phyloP scores from a whole-genome alignment of 2,888 invertebrate species.

The Erebia ligea region DNA sequence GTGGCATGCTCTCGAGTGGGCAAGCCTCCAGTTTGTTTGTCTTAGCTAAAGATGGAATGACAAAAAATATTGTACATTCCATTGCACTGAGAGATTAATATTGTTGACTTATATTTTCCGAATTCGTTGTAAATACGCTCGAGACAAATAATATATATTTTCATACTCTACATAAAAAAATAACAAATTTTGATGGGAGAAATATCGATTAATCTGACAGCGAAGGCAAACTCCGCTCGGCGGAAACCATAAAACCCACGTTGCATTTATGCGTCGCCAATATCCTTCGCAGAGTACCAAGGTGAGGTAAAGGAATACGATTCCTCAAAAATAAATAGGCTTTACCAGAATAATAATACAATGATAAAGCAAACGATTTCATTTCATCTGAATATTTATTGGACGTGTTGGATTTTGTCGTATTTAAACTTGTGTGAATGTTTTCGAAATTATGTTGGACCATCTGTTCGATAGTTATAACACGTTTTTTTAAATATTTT shows the following conservation, averaged over 20 bases:
- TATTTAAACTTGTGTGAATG: background rate
- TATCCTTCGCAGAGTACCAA: constrained; percentile 25
- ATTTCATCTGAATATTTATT: constrained; percentile 6
- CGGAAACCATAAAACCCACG: constrained; percentile 20
- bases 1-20: too few relatives aligned
- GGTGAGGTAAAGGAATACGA: constrained; percentile 24
- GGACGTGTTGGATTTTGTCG: background rate
- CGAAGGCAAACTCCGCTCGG: too few relatives aligned
- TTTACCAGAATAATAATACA: constrained; percentile 10
- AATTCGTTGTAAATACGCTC: too few relatives aligned
- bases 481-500: background rate
- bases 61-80: too few relatives aligned
- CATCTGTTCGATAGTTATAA: background rate
- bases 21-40: too few relatives aligned
- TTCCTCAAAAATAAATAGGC: constrained; percentile 23
- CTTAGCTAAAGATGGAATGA: too few relatives aligned
- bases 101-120: too few relatives aligned
- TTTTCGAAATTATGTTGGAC: constrained; percentile 5
- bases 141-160: too few relatives aligned
- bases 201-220: too few relatives aligned
- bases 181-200: too few relatives aligned
- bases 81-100: too few relatives aligned
- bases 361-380: background rate
- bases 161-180: too few relatives aligned
- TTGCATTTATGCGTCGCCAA: constrained; percentile 24